Conservation (phyloP, 2,113 vertebrate genomes). For the Amphiprion percula region DNA sequence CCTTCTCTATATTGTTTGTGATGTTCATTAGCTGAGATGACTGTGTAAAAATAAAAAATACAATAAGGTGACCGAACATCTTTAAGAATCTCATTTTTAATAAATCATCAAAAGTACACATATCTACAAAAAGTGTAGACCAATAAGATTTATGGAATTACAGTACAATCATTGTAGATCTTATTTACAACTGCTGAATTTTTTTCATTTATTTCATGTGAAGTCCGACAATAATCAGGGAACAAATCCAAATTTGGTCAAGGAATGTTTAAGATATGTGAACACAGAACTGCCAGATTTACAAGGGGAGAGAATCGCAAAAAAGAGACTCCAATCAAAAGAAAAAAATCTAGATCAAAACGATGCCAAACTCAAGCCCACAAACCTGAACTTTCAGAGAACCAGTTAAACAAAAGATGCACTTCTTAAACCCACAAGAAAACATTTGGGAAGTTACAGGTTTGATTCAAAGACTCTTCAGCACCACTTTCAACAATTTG, state of each 20-base stretch:
- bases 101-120: slow-evolving; percentile 84
- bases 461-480: slow-evolving; percentile 19
- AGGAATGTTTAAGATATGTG: slow-evolving; percentile 60
- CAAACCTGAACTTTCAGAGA: slow-evolving; percentile 21
- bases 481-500: slow-evolving; percentile 27
- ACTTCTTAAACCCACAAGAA: slow-evolving; percentile 42
- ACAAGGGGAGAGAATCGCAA: slow-evolving; percentile 20
- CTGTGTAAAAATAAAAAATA: neutral
- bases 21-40: neutral
- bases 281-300: slow-evolving; percentile 36
- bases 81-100: slow-evolving; percentile 85
- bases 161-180: slow-evolving; percentile 85
- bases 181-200: slow-evolving; percentile 86
- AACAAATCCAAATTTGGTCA: slow-evolving; percentile 52
- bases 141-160: slow-evolving; percentile 84
- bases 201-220: slow-evolving; percentile 59
- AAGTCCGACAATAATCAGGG: slow-evolving; percentile 56
- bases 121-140: slow-evolving; percentile 85
- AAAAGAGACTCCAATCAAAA: slow-evolving; percentile 18
- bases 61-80: slow-evolving; percentile 1
- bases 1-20: neutral
- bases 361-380: neutral
- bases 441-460: slow-evolving; percentile 7
- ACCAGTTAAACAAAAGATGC: slow-evolving; percentile 4
- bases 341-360: slow-evolving; percentile 3